phyloP scores from a whole-genome alignment of 2,113 vertebrate species.

The Potamarius usumacintae region DNA sequence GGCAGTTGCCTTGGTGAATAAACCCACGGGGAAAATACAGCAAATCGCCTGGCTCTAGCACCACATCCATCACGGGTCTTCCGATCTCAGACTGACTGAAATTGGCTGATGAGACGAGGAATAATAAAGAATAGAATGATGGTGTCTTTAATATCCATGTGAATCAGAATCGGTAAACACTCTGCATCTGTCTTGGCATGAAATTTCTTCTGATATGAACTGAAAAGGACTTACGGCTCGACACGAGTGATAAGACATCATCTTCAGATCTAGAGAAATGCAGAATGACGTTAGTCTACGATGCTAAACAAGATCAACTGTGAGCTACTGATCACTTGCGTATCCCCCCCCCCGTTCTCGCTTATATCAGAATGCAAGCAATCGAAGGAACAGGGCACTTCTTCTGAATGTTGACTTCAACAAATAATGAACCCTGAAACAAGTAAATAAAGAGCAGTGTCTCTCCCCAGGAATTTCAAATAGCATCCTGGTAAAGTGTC shows the following conservation, averaged over 20 bases:
- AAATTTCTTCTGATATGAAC: background rate
- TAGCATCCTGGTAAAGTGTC: no score
- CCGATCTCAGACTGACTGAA: conserved; percentile 82
- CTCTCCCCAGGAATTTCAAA: no score
- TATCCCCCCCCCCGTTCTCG: no score
- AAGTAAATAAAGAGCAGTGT: no score
- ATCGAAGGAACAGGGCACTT: no score
- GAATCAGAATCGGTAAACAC: background rate
- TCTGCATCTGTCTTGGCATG: no score
- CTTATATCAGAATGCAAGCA: no score
- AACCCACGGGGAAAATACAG: conserved; percentile 95
- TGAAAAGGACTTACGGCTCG: conserved; percentile 73
- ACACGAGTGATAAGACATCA: conserved; percentile 72
- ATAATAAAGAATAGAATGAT: background rate
- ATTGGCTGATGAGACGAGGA: conserved; percentile 71
- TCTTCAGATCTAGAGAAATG: conserved; percentile 64
- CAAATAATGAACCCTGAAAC: no score
- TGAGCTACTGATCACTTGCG: no score
- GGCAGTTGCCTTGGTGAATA: conserved; percentile 89
- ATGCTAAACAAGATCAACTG: background rate
- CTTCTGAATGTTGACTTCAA: no score
- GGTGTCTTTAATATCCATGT: background rate
- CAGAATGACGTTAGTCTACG: background rate
- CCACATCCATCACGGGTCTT: conserved; percentile 82
- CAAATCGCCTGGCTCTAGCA: conserved; percentile 89